Evolutionary conservation across 2,888 invertebrate species (phyloP), one percentile per base, ranked within the genome.

Genomic region (Dryomyza anilis): DNA sequence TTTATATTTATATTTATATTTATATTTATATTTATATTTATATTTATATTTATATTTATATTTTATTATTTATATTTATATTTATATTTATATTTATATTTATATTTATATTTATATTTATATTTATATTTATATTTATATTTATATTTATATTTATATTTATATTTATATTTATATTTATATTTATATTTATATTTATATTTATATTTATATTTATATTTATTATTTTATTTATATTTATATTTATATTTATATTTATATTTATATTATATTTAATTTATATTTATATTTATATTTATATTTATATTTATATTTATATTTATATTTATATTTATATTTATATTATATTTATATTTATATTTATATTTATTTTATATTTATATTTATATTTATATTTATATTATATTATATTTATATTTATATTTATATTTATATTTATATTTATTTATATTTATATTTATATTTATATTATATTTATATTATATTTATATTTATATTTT

Each of bases 131-230:
- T n/a, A n/a, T n/a, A n/a, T n/a, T n/a, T n/a, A n/a, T n/a, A n/a
- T n/a, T n/a, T n/a, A n/a, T n/a, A n/a, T n/a, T n/a, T n/a, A n/a
- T n/a, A n/a, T n/a, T n/a, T n/a, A n/a, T n/a, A n/a, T n/a, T n/a
- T n/a, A n/a, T n/a, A n/a, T n/a, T n/a, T n/a, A n/a, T n/a, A n/a
- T n/a, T n/a, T n/a, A n/a, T n/a, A n/a, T n/a, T n/a, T n/a, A n/a
- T n/a, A n/a, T n/a, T n/a, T 33, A 45, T 33, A 57, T 63, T 62
- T 58, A 52, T 53, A n/a, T 52, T 48, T 56, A 45, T 48, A 33
- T 33, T 8, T 12, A 33, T 33, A 33, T 33, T 8, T 12, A 33
- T 33, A 33, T 8, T 33, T 8, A 33, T 33, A 33, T 8, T 6
- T 33, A 33, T 6, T 33, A 33, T 8, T 6, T 33, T 33, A 12